Conservation (phyloP, 2,113 vertebrate species). For the Steatornis caripensis region DNA sequence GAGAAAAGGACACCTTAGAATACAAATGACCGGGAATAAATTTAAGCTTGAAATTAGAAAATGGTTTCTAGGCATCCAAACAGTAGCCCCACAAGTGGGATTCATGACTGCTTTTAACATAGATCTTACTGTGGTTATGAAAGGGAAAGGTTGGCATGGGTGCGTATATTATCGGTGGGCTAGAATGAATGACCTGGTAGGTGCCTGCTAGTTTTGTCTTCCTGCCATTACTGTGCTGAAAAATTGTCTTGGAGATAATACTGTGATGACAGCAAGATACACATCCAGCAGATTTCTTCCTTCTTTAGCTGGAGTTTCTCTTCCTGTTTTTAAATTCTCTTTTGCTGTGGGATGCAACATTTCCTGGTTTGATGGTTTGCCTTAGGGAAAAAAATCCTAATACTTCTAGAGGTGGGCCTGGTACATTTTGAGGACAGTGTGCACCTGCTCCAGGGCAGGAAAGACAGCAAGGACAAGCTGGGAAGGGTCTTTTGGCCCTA, state of each 20-base stretch:
- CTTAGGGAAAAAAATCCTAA: neutral
- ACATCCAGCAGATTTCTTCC: neutral
- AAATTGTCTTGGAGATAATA: neutral
- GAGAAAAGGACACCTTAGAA: neutral
- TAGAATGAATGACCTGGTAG: neutral
- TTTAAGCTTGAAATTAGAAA: neutral
- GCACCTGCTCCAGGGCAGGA: neutral
- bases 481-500: neutral
- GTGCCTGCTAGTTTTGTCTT: neutral
- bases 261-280: neutral
- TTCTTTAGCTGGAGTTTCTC: neutral
- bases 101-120: neutral
- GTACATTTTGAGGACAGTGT: neutral
- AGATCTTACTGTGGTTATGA: neutral
- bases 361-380: neutral
- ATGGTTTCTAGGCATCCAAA: neutral
- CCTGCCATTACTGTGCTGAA: neutral
- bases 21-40: constrained; percentile 28
- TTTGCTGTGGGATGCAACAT: neutral
- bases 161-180: accelerated
- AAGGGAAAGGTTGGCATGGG: neutral
- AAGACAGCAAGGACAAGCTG: neutral
- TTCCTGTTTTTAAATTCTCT: neutral
- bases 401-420: neutral
- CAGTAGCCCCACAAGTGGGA: neutral